Percentiles rank a stretch among this genome's conserved stretches.
phyloP scores from a whole-genome alignment of 1,140 invertebrate genomes.

The Notospermus geniculatus region DNA sequence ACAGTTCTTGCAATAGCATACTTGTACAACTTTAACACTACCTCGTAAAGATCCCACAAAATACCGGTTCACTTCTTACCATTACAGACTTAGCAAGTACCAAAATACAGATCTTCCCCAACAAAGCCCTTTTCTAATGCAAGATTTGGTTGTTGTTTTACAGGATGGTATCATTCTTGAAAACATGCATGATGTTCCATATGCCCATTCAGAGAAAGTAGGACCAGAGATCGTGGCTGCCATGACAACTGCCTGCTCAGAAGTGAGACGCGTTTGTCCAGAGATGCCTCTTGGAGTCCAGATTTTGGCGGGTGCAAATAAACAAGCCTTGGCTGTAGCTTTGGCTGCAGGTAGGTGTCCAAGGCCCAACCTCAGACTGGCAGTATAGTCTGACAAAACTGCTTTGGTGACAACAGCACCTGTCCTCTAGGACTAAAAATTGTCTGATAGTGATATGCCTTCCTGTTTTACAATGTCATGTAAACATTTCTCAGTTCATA shows the following conservation, averaged over 20 bases:
- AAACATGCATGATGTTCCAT: slow-evolving; percentile 86
- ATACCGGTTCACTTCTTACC: no score
- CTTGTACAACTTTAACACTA: no score
- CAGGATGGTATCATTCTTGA: slow-evolving; percentile 78
- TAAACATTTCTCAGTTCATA: slow-evolving; percentile 14
- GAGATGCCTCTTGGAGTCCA: slow-evolving; percentile 57
- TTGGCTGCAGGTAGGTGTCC: slow-evolving; percentile 84
- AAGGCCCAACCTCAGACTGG: slow-evolving; percentile 26
- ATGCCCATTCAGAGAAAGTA: slow-evolving; percentile 62
- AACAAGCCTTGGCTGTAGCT: slow-evolving; percentile 80
- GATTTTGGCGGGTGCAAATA: slow-evolving; percentile 84
- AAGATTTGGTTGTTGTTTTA: slow-evolving; percentile 17
- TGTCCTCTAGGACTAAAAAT: no score
- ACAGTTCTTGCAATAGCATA: no score
- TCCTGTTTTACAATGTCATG: no score
- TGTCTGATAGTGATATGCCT: no score
- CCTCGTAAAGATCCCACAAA: no score
- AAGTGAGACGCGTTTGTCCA: slow-evolving; percentile 35
- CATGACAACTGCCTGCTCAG: slow-evolving; percentile 62
- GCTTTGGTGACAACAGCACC: no score
- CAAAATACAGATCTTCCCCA: no score
- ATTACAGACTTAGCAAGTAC: no score
- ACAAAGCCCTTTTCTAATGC: no score
- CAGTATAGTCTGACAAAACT: background rate
- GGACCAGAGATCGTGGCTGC: slow-evolving; percentile 69